Evolutionary conservation across 2,888 invertebrate genomes (phyloP).

Genomic region (Sycophila texana): DNA sequence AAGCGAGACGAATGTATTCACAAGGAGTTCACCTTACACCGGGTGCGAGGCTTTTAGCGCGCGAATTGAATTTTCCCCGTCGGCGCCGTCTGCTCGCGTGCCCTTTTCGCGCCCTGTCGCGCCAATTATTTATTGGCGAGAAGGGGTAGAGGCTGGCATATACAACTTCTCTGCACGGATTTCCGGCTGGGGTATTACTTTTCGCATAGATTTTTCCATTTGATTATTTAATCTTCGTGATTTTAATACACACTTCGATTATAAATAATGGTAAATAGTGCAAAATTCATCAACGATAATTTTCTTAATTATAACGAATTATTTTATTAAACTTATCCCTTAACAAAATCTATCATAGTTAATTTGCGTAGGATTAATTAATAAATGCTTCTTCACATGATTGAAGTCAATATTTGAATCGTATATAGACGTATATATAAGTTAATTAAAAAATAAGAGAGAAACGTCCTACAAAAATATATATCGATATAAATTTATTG

Average conservation of each 20-base stretch:
- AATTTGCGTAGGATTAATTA: too few species aligned
- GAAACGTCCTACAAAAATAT: neutral
- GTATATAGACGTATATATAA: too few species aligned
- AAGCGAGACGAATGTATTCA: slow-evolving; percentile 39
- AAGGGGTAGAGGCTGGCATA: neutral
- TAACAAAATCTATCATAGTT: too few species aligned
- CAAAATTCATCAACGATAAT: too few species aligned
- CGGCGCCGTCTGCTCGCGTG: slow-evolving; percentile 9
- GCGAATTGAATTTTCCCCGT: slow-evolving; percentile 58
- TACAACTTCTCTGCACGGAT: slow-evolving; percentile 11
- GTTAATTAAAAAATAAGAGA: neutral
- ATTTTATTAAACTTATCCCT: too few species aligned
- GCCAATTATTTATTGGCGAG: slow-evolving; percentile 51
- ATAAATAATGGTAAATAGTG: too few species aligned
- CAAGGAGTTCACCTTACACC: neutral
- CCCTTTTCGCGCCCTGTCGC: slow-evolving; percentile 39
- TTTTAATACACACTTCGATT: too few species aligned
- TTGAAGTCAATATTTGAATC: too few species aligned
- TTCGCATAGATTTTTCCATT: slow-evolving; percentile 3
- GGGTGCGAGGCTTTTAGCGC: slow-evolving; percentile 58
- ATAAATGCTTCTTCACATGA: too few species aligned
- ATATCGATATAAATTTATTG: too few species aligned
- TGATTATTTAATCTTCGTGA: neutral
- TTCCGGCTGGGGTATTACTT: slow-evolving; percentile 5
- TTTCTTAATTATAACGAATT: too few species aligned